phyloP scores from a whole-genome alignment of 2,888 invertebrate genomes.

The Pristionchus japonicus region DNA sequence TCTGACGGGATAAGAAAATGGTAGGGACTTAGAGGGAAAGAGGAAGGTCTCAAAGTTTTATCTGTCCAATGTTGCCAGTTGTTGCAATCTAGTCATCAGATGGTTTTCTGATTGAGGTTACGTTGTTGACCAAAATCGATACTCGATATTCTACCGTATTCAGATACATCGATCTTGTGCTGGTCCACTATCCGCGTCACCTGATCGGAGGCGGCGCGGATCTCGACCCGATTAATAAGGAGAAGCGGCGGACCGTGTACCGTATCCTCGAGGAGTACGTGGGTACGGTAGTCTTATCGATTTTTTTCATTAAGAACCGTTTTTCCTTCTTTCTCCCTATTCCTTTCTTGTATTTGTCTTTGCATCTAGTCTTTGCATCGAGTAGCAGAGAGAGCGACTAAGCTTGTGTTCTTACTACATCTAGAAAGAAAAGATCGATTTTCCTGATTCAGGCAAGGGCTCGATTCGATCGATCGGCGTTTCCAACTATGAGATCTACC shows the following conservation, averaged over 20 bases:
- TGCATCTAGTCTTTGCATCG: too few species aligned
- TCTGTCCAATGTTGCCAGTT: too few species aligned
- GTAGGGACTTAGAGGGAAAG: too few species aligned
- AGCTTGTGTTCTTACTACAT: too few species aligned
- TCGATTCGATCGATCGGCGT: constrained; percentile 83
- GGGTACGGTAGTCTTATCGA: constrained; percentile 58
- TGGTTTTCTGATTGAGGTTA: neutral
- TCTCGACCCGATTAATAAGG: constrained; percentile 21
- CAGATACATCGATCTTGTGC: constrained; percentile 49
- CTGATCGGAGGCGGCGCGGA: constrained; percentile 51
- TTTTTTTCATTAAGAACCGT: neutral
- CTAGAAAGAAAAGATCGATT: neutral
- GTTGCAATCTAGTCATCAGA: neutral
- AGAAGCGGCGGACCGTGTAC: constrained; percentile 82
- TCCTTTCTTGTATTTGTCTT: neutral
- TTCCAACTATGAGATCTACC: constrained; percentile 84
- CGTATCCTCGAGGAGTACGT: constrained; percentile 81
- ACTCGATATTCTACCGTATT: neutral
- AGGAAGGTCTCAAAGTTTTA: too few species aligned
- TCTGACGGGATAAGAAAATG: neutral
- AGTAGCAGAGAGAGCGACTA: too few species aligned
- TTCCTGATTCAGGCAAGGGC: constrained; percentile 73
- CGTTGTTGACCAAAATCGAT: too few species aligned
- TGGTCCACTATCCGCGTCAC: constrained; percentile 53
- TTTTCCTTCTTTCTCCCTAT: too few species aligned